Evolutionary conservation across 2,888 invertebrate species (phyloP).

Genomic region (Seira ritae): DNA sequence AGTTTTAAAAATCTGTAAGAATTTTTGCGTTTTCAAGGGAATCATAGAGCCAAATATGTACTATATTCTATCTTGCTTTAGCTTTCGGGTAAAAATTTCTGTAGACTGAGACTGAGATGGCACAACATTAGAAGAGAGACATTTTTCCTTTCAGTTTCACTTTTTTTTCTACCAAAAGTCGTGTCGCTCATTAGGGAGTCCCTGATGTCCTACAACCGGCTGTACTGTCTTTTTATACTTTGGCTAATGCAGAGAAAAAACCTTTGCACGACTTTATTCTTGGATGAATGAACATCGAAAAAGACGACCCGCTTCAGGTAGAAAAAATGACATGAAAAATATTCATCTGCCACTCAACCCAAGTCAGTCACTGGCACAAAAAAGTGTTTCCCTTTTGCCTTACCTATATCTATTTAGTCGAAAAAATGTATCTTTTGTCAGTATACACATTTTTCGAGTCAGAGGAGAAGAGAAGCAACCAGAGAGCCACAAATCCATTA

Average conservation of each 20-base stretch:
- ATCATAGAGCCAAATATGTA: no score
- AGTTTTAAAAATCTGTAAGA: neutral
- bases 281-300: no score
- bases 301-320: neutral
- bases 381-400: neutral
- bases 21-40: neutral
- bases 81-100: neutral
- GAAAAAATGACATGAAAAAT: neutral
- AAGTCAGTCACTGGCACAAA: neutral
- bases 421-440: neutral
- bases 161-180: slow-evolving; percentile 22
- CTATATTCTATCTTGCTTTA: no score
- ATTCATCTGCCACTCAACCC: no score
- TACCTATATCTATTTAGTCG: neutral
- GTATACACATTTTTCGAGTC: neutral
- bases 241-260: slow-evolving; percentile 44
- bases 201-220: slow-evolving; percentile 55
- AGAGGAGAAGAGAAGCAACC: neutral
- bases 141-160: slow-evolving; percentile 6
- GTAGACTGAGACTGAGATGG: neutral
- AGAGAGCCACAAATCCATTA: slow-evolving; percentile 54
- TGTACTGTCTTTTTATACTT: slow-evolving; percentile 17
- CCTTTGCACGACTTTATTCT: neutral
- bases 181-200: slow-evolving; percentile 59
- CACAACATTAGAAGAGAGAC: neutral